Base-by-base conservation (phyloP, 2,113 vertebrate genomes). In the Apteryx mantelli region DNA sequence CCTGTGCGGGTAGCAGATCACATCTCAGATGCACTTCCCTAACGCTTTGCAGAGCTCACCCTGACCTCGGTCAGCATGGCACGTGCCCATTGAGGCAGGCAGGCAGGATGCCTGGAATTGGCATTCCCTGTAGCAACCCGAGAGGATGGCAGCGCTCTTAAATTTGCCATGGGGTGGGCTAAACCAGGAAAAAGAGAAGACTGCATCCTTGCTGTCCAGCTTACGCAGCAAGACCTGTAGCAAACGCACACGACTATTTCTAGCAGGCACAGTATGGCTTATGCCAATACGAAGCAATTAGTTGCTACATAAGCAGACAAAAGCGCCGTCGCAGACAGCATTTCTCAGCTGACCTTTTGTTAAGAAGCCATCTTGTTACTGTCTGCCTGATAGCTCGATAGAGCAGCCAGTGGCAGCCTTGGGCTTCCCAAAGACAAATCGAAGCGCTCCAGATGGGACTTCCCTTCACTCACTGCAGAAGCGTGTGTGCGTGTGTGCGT, bases 301-400 rank as follows among this genome's bases (percentile, higher is more conserved):
- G 91, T 82, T 97, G 95, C 90, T 96, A 96, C 95, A 97, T 92
- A 96, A 93, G 44, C 78, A 97, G 95, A 76, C 82, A 66, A 89
- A 96, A 93, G 64, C 52, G 78, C 86, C 69, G 17, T 97, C 93
- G 82, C 13, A 88, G 94, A 95, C 92, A 95, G 95, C 75, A 85
- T 97, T 96, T 97, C 96, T 98, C 97, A 65, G 88, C 93, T 97
- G 97, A 96, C 95, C 92, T 98, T 98, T 98, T 96, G 93, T 89
- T 98, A 98, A 98, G 97, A 98, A 98, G 97, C 98, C 97, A 97
- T 98, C 98, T 97, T 97, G 93, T 98, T 98, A 97, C 94, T 98
- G 98, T 98, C 97, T 97, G 96, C 92, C 94, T 97, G 95, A 96
- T 94, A 97, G 95, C 96, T 97, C 52, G 94, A 95, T 55, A 86